Percentiles rank a stretch among this genome's conserved stretches.
Conservation (phyloP, 2,888 invertebrate genomes). For the Saturnia pavonia region DNA sequence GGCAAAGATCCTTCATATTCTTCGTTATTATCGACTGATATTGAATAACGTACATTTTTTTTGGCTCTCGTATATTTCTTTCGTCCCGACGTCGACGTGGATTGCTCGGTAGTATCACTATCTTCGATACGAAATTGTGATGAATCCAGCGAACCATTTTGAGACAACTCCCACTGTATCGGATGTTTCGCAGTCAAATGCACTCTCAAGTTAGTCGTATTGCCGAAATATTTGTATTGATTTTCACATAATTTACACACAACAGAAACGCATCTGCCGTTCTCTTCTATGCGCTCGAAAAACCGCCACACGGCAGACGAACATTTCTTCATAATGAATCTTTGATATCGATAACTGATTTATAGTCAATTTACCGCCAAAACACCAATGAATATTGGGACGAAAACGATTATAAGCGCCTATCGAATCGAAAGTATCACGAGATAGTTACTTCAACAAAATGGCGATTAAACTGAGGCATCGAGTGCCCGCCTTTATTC, state of each 20-base stretch:
- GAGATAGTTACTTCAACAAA: conserved; percentile 47
- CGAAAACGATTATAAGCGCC: conserved; percentile 54
- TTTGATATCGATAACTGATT: conserved; percentile 47
- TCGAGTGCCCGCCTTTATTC: conserved; percentile 52
- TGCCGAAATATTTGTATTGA: conserved; percentile 75
- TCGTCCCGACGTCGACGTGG: conserved; percentile 45
- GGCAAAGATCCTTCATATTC: conserved; percentile 53
- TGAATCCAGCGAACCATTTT: conserved; percentile 63
- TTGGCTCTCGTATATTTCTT: conserved; percentile 56
- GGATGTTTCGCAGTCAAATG: conserved; percentile 74
- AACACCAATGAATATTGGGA: conserved; percentile 48
- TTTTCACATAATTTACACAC: conserved; percentile 75
- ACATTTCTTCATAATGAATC: conserved; percentile 62
- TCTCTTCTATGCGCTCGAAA: conserved; percentile 67
- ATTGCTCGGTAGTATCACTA: conserved; percentile 47
- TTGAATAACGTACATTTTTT: conserved; percentile 71
- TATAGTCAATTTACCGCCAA: conserved; percentile 59
- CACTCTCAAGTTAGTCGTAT: conserved; percentile 71
- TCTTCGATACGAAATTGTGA: conserved; percentile 49
- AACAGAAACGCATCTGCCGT: conserved; percentile 64
- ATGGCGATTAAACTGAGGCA: conserved; percentile 61
- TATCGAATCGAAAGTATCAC: conserved; percentile 68
- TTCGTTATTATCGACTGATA: conserved; percentile 61
- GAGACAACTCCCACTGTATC: conserved; percentile 71
- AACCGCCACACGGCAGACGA: conserved; percentile 74